These are phyloP conservation scores for Bacillus rossius DNA, from an alignment of 1,140 invertebrate species.

Conservation along the genomic window DNA sequence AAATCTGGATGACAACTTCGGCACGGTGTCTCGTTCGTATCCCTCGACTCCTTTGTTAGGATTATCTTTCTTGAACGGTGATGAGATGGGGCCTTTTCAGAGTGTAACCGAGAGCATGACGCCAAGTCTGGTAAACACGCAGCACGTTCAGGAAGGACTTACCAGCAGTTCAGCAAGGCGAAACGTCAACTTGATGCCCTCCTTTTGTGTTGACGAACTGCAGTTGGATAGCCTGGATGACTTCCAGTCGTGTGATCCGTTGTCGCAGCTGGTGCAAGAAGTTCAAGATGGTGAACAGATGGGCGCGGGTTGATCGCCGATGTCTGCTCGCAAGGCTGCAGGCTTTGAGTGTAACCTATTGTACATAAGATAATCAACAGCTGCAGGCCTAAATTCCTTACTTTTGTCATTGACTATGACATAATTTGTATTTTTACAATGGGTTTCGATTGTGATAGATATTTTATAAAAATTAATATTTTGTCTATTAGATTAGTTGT, in stretches of 20 bases:
- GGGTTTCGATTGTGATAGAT: too few relatives aligned
- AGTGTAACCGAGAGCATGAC: conserved; percentile 34
- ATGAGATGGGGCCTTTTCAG: conserved; percentile 1
- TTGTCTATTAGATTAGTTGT: too few relatives aligned
- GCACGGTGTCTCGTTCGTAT: conserved; percentile 37
- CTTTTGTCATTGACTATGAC: too few relatives aligned
- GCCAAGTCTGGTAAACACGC: conserved; percentile 41
- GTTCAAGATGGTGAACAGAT: conserved; percentile 21
- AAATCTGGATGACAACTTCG: conserved; percentile 36
- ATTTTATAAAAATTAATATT: too few relatives aligned
- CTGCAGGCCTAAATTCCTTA: too few relatives aligned
- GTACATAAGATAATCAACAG: too few relatives aligned
- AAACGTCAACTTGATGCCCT: conserved; percentile 24
- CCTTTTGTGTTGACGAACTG: conserved; percentile 38
- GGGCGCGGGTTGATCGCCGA: too few relatives aligned
- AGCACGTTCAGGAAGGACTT: conserved; percentile 34
- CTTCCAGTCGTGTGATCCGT: conserved; percentile 40
- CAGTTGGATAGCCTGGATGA: conserved; percentile 43
- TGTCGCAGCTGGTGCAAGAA: conserved; percentile 43
- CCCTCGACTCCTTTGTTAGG: conserved; percentile 38
- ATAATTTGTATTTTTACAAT: too few relatives aligned
- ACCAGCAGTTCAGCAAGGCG: conserved; percentile 17
- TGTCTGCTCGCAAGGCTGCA: too few relatives aligned
- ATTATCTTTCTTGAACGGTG: background rate
- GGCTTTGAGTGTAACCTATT: too few relatives aligned